Base-by-base conservation (phyloP, 2,888 invertebrate genomes). In the Imbricaverruca yamaguchii region DNA sequence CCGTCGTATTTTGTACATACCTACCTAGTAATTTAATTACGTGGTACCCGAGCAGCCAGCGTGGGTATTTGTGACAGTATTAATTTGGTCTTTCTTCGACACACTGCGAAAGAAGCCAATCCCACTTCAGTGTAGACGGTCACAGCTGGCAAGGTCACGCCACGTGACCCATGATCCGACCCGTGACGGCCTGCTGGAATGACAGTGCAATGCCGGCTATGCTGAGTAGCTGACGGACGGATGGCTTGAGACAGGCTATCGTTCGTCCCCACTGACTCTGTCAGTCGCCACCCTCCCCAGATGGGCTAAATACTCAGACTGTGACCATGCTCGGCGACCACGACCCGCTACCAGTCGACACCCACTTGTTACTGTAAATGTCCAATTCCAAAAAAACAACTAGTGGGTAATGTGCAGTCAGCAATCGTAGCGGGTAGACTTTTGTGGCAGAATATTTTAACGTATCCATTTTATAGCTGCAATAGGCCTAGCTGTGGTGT, bases 401-500 rank as follows among this genome's bases (percentile, higher is more conserved):
- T 39, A 39, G 39, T 39, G 39, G 39, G 39, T 39, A 39, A 39
- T 39, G 39, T 39, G 39, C 39, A 39, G 39, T 59, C 74, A 69
- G 53, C 74, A 74, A 55, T 12, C 21, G 74, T 74, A 74, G 74
- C 15, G 74, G 21, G 55, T 74, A 74, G 74, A 18, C 69, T 74
- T 18, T 55, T 55, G 53, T 74, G 53, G 74, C 74, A 74, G 55
- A 74, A 74, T 74, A 74, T 74, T 74, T 74, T 74, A 74, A 74
- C 55, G 74, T 74, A 74, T 74, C 74, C 74, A 53, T 74, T 74
- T 74, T 74, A 74, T 74, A 74, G 74, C 74, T 74, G 74, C 74
- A 74, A 55, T 74, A 74, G 74, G 74, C 55, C 53, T 74, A 74
- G 74, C 18, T 74, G 74, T 55, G 74, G 74, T 55, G 53, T 74